A percentile compares a stretch with the other conserved stretches of the same genome.
These are phyloP conservation scores for Notodonta dromedarius DNA, from an alignment of 2,888 invertebrate species.

Conservation along the genomic window DNA sequence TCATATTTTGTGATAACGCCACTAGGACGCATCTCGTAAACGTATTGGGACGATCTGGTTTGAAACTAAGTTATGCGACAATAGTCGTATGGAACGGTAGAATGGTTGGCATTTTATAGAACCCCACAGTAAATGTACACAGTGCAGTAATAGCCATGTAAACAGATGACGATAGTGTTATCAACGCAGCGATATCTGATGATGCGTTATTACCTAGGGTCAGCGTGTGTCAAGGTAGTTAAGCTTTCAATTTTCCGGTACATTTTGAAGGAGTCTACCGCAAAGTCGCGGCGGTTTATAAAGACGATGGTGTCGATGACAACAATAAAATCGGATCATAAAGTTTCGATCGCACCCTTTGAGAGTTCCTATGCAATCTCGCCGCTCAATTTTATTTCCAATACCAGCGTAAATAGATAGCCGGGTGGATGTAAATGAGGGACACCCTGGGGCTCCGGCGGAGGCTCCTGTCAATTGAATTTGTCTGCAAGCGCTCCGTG, in stretches of 20 bases:
- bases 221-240: constrained; percentile 38
- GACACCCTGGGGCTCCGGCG: constrained; percentile 71
- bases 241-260: constrained; percentile 54
- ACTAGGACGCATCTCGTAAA: constrained; percentile 77
- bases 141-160: constrained; percentile 37
- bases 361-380: constrained; percentile 73
- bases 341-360: constrained; percentile 71
- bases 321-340: constrained; percentile 75
- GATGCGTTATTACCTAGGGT: constrained; percentile 24
- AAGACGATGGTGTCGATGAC: constrained; percentile 65
- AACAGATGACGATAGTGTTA: constrained; percentile 36
- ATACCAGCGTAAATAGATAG: constrained; percentile 76
- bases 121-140: constrained; percentile 25
- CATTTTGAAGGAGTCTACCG: constrained; percentile 43
- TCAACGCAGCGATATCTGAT: constrained; percentile 21
- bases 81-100: constrained; percentile 56
- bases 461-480: constrained; percentile 81
- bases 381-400: constrained; percentile 76
- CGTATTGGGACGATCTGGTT: constrained; percentile 73
- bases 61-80: constrained; percentile 67
- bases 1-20: constrained; percentile 84
- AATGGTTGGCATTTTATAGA: constrained; percentile 51
- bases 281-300: constrained; percentile 55
- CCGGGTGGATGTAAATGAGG: constrained; percentile 72
- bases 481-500: constrained; percentile 79